Base-by-base conservation (phyloP, 2,113 vertebrate genomes). In the Pygoscelis antarcticus region DNA sequence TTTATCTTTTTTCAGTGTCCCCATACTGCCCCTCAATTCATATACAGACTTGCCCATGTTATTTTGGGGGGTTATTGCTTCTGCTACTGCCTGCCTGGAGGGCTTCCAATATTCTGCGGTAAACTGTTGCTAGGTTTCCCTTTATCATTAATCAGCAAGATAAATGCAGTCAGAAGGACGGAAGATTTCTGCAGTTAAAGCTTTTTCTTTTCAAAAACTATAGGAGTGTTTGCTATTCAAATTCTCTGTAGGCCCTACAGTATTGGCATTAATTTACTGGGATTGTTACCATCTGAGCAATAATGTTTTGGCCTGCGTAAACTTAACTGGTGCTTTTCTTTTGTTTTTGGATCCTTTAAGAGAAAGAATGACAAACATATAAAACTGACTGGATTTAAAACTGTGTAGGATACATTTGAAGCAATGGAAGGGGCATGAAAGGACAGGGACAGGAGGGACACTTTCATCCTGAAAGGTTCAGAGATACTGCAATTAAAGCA, bases 81-180 rank as follows among this genome's bases (percentile, higher is more conserved):
- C 36, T 82, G 44, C 34, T 71, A 52, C 52, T 57, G 55, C 40
- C 65, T 92, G 65, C 72, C 92, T 95, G 77, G 57, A 93, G 40
- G 47, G 60, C 57, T 95, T 92, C 69, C 77, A 94, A 79, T 89
- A 92, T 79, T 79, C 49, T 61, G n/a, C 0, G 0, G 72, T 82
- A 87, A 93, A 92, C 69, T 91, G 81, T 91, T 87, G 74, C 81
- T 91, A 91, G 61, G 60, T 91, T 95, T 91, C 87, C 81, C 88
- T 91, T 95, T 96, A 92, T 52, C 61, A 79, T 52, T 91, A 96
- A 95, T 95, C 83, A 92, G 61, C 40, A 94, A 79, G 72, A 93
- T 54, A 93, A 95, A 95, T 82, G 83, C 77, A 95, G 74, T 87
- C 80, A 84, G 74, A 91, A 88, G 57, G 69, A 89, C 3, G 9